A percentile compares a stretch with the other conserved stretches of the same genome.
Evolutionary conservation across 2,888 invertebrate species (phyloP).

Genomic region (Vesta saturnalis): DNA sequence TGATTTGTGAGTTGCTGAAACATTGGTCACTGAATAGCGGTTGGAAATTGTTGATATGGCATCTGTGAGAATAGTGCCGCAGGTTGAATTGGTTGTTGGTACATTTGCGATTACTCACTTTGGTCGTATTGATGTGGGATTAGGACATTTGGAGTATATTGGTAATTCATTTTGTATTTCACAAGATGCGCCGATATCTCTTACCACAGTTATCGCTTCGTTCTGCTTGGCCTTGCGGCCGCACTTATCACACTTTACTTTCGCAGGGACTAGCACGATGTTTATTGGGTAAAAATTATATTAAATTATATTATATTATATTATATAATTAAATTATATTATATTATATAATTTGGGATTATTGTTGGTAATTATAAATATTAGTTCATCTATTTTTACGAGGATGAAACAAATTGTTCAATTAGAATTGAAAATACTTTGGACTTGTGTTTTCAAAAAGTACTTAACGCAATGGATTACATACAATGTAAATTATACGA

Average conservation of each 20-base stretch:
- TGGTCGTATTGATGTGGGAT: not conserved
- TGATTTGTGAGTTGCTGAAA: not conserved
- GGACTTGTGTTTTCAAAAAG: no score
- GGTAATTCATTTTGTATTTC: not conserved
- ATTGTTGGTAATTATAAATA: no score
- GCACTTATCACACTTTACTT: slow-evolving; percentile 7
- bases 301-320: no score
- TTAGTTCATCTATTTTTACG: no score
- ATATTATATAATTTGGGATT: no score
- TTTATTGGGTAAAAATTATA: no score
- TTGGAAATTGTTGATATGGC: not conserved
- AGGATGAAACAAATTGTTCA: no score
- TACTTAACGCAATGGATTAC: no score
- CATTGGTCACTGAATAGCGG: not conserved
- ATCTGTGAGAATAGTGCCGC: not conserved
- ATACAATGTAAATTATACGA: no score
- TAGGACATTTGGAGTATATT: not conserved
- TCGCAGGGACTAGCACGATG: not conserved
- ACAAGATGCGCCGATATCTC: not conserved
- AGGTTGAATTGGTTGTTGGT: not conserved
- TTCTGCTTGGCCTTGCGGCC: slow-evolving; percentile 4
- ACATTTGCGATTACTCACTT: not conserved
- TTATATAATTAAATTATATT: no score
- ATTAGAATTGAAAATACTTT: no score
- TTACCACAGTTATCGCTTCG: not conserved